Evolutionary conservation across 1,140 invertebrate species (phyloP), one percentile per base, ranked within the genome.

Genomic region (Streblospio benedicti): DNA sequence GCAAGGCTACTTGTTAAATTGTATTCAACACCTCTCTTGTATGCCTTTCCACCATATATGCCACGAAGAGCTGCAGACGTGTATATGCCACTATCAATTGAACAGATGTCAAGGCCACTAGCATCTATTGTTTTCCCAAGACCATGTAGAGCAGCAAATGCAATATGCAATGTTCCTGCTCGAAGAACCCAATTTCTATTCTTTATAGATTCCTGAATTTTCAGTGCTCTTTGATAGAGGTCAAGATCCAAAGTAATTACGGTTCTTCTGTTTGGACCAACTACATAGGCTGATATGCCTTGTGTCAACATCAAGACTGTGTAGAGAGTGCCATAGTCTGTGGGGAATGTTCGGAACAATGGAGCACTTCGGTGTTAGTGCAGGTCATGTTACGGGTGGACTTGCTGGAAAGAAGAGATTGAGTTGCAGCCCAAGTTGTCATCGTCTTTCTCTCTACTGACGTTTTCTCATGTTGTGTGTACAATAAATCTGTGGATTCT

Each of bases 1-100:
- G 50, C 16, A 25, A 52, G 23, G 27, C 12, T 52, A 31, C 12
- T 52, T 25, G 27, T 52, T 25, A 31, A 30, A 31, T 52, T 9
- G 25, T 52, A 52, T n/a, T 52, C 50, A 52, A 52, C 30, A 31
- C 50, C 50, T 52, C 30, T 25, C 12, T 30, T 31, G 18, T 52
- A 52, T 28, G 6, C 2, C 9, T 2, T 2, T 3, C 2, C 25
- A 31, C 27, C 27, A 31, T 52, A 52, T 0, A 52, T 52, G 27
- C 50, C 25, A 31, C 2, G 25, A 52, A 52, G 30, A 0, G 50
- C 50, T 31, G 23, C 30, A 14, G 50, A 31, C 12, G 50, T 52
- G 50, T 52, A 52, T 51, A 28, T 51, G 49, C 49, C 49, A 28
- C 49, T 51, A 27, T 51, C 49, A 52, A 31, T 31, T 5, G 23